Conservation (phyloP, 1,140 invertebrate species). For the Ostrea denselamellosa region DNA sequence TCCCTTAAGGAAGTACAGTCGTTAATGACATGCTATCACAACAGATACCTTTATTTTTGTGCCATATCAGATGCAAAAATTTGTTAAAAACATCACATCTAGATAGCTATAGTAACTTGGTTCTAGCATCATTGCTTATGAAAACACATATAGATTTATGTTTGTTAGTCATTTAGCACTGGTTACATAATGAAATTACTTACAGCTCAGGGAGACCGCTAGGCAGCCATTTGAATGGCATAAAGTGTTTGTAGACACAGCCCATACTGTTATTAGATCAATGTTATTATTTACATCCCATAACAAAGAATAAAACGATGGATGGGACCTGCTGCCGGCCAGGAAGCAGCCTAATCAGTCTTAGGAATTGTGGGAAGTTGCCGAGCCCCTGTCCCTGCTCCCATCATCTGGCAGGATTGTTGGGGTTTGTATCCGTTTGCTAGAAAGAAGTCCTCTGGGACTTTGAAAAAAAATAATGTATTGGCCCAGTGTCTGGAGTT, state of each 20-base stretch:
- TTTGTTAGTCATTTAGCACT: constrained; percentile 22
- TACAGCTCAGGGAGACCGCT: neutral
- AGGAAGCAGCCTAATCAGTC: neutral
- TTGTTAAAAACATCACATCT: neutral
- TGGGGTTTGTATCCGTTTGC: neutral
- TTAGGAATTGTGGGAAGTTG: constrained; percentile 25
- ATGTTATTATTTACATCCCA: constrained; percentile 33
- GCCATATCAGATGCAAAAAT: neutral
- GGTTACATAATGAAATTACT: constrained; percentile 35
- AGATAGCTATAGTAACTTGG: neutral
- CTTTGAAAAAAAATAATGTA: neutral
- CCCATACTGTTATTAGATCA: constrained; percentile 27
- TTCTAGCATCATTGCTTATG: neutral
- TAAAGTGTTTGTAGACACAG: constrained; percentile 28
- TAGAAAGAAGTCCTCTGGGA: neutral
- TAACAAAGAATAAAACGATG: constrained; percentile 33
- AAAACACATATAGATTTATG: neutral
- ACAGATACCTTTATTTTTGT: neutral
- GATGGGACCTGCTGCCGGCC: constrained; percentile 23
- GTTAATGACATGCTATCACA: neutral
- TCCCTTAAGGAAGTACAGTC: neutral
- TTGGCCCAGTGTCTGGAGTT: neutral
- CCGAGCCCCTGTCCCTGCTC: constrained; percentile 21
- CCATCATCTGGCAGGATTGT: neutral
- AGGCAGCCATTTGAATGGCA: constrained; percentile 19